phyloP scores from a whole-genome alignment of 1,140 invertebrate genomes.

The Solenopsis fugax region DNA sequence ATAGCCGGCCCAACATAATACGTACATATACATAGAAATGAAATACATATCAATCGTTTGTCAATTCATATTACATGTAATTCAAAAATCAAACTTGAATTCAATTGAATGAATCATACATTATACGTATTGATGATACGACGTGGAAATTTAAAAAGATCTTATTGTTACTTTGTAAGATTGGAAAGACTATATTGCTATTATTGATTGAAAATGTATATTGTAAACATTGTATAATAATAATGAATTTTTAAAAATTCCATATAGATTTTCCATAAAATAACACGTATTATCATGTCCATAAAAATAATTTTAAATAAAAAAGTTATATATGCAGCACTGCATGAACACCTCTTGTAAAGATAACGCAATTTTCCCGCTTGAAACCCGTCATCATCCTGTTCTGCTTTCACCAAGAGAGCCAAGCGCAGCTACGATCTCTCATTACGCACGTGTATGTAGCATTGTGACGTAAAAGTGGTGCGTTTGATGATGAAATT shows the following conservation, averaged over 20 bases:
- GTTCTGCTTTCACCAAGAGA: slow-evolving; percentile 62
- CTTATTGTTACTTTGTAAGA: not conserved
- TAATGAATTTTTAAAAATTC: not conserved
- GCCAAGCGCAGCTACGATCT: slow-evolving; percentile 18
- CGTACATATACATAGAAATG: not conserved
- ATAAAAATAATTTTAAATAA: not conserved
- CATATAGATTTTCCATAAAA: not conserved
- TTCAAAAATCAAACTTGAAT: not conserved
- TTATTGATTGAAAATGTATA: not conserved
- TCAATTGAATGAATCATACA: not conserved
- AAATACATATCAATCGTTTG: not conserved
- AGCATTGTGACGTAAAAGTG: slow-evolving; percentile 63
- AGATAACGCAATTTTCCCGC: slow-evolving; percentile 32
- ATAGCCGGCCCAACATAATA: not conserved
- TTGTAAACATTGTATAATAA: not conserved
- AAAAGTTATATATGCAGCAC: not conserved
- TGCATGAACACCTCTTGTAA: not conserved
- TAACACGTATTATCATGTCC: not conserved
- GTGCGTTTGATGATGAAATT: slow-evolving; percentile 65
- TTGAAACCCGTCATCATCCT: slow-evolving; percentile 18
- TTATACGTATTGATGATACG: not conserved
- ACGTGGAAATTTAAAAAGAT: not conserved
- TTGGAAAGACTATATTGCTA: not conserved
- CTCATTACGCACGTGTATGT: slow-evolving; percentile 48
- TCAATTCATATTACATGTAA: not conserved